Conservation (phyloP, 2,797 vertebrate species). For the Clarias platycephalus region DNA sequence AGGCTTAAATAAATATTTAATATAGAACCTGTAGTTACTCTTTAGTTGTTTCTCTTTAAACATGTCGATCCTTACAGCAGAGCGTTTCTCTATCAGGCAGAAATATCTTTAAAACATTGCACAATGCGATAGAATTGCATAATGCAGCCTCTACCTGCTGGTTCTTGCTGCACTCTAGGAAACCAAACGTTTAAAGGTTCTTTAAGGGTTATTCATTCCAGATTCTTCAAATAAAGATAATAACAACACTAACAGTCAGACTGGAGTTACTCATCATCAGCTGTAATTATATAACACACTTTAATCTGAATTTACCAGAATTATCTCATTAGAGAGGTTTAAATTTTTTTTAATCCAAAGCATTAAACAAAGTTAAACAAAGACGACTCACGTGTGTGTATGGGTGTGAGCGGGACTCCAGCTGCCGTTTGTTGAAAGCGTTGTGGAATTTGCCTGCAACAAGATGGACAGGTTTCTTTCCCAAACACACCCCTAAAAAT, state of each 20-base stretch:
- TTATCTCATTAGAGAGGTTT: neutral
- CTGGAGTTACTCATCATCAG: neutral
- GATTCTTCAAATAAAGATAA: neutral
- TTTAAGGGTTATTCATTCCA: neutral
- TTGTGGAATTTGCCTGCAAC: neutral
- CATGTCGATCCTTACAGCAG: neutral
- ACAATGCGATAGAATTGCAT: neutral
- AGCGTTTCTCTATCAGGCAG: neutral
- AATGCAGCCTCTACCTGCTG: neutral
- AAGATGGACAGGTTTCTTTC: slow-evolving; percentile 45
- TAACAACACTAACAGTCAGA: neutral
- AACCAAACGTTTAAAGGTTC: neutral
- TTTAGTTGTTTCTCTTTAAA: neutral
- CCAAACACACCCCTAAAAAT: slow-evolving; percentile 32
- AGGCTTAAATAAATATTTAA: neutral
- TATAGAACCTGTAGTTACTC: neutral
- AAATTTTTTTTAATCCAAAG: too few species aligned
- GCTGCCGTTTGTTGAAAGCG: neutral
- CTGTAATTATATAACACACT: neutral
- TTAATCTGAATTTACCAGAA: neutral
- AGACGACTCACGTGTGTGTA: slow-evolving; percentile 32
- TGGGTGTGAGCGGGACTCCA: neutral
- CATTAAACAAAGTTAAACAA: neutral
- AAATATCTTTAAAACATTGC: neutral
- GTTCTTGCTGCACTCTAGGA: neutral